Evolutionary conservation across 1,140 invertebrate species (phyloP).

Genomic region (Lepidurus apus): DNA sequence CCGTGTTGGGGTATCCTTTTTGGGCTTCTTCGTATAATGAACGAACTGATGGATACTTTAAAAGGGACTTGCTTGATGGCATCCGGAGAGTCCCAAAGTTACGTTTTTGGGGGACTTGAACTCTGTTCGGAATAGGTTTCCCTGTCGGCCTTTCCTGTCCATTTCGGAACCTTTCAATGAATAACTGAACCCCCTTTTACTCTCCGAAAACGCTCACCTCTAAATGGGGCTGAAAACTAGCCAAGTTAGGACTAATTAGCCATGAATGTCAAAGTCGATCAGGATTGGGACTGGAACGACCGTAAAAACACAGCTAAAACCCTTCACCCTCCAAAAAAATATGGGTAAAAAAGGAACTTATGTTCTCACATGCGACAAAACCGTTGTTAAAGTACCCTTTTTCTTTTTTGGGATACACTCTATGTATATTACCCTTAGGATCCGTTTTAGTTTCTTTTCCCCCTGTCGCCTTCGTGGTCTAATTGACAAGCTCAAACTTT

Average conservation of each 20-base stretch:
- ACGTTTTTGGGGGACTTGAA: too few relatives aligned
- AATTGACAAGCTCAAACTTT: conserved; percentile 15
- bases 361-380: not conserved
- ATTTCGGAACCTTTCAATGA: not conserved
- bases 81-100: not conserved
- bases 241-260: not conserved
- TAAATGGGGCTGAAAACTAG: not conserved
- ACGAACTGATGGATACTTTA: not conserved
- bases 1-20: too few relatives aligned
- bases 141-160: not conserved
- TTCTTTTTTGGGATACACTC: not conserved
- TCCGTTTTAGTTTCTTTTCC: not conserved
- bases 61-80: not conserved
- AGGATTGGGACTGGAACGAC: not conserved
- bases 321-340: too few relatives aligned
- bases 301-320: not conserved
- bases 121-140: too few relatives aligned
- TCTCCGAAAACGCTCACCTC: not conserved
- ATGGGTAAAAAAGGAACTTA: too few relatives aligned
- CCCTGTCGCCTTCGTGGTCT: not conserved
- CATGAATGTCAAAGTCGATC: not conserved
- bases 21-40: not conserved
- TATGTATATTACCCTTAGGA: not conserved
- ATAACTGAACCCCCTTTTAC: not conserved
- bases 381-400: not conserved